Conservation (phyloP, 1,140 invertebrate species). For the Diorhabda carinulata region DNA sequence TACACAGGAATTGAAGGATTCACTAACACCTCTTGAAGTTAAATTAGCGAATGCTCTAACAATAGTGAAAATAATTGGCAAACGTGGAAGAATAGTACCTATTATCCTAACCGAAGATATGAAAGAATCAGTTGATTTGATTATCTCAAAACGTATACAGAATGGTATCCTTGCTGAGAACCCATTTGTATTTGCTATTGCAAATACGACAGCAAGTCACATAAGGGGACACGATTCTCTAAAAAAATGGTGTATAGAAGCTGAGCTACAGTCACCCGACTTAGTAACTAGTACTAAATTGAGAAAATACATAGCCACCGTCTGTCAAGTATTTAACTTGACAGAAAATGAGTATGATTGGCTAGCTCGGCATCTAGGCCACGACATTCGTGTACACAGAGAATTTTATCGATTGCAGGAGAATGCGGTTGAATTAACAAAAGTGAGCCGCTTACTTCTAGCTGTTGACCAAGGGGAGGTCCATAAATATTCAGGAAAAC, state of each 20-base stretch:
- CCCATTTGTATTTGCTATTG: not conserved
- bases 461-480: conserved; percentile 10
- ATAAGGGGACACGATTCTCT: conserved; percentile 16
- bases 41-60: conserved; percentile 16
- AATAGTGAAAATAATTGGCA: conserved; percentile 17
- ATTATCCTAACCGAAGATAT: conserved; percentile 17
- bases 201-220: not conserved
- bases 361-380: conserved; percentile 17
- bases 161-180: conserved; percentile 1
- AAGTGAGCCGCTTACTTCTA: conserved; percentile 12
- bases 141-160: conserved; percentile 8
- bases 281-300: conserved; percentile 18
- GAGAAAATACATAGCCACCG: conserved; percentile 15
- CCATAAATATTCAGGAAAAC: not conserved
- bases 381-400: conserved; percentile 13
- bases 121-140: conserved; percentile 19
- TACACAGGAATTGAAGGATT: conserved; percentile 13
- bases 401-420: conserved; percentile 21
- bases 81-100: conserved; percentile 18
- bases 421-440: conserved; percentile 15
- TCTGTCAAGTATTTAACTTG: conserved; percentile 20
- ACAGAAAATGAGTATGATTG: conserved; percentile 16
- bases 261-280: conserved; percentile 9
- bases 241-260: conserved; percentile 17
- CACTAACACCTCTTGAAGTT: conserved; percentile 15